Evolutionary conservation across 2,888 invertebrate genomes (phyloP), one percentile per base, ranked within the genome.

Genomic region (Amorpha juglandis): DNA sequence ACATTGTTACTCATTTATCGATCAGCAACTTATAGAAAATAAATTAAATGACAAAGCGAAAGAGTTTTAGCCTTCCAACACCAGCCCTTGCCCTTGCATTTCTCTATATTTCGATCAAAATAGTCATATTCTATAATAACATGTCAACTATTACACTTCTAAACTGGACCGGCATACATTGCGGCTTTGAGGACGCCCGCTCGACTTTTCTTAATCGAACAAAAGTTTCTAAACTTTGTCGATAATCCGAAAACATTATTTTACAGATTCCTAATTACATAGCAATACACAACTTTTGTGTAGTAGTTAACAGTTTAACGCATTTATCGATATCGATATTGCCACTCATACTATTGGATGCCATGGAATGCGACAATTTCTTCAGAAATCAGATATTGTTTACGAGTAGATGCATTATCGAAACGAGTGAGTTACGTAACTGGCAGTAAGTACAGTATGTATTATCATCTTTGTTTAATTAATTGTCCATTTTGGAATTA

Each of bases 81-180:
- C 58, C 58, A 58, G 16, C 58, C 58, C 19, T 12, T 58, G 42
- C 58, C 35, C 8, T 38, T 8, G 38, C 38, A 42, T 11, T 38
- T 12, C 11, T n/a, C 48, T 50, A 50, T 63, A 63, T 33, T 50
- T 63, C 33, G 50, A 63, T 50, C n/a, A 63, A 38, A 50, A 50
- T 16, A 50, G n/a, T 33, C 8, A 33, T 63, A 50, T 19, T 50
- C 51, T 51, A 63, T 33, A 51, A 35, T 51, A 63, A 63, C 51
- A 51, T 51, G 12, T 63, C 50, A 50, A 50, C 50, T 50, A 38
- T 63, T 51, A 63, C 63, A 51, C 7, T 50, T 51, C 63, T 63
- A 63, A 35, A 50, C 63, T 63, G 63, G 63, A 63, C 51, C 63
- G 63, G 50, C 50, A 51, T 63, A 47, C 19, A 51, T 63, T 48